Base-by-base conservation (phyloP, 1,140 invertebrate genomes). In the Hormaphis cornu region DNA sequence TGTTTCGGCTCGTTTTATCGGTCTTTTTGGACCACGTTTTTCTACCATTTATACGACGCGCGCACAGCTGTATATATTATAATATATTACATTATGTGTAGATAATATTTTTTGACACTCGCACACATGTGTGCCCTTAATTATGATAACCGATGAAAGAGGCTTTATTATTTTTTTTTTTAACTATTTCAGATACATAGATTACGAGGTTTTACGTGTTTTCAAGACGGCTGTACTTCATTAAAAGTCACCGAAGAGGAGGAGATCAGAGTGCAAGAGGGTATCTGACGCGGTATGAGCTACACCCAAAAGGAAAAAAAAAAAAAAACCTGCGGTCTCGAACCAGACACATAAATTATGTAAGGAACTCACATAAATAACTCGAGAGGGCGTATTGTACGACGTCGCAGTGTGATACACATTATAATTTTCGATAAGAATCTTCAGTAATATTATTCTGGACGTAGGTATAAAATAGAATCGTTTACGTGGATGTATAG, bases 371-470 rank as follows among this genome's bases (percentile, higher is more conserved):
- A 20, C 33, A 56, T 56, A 56, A 56, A 56, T 22, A 56, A 56
- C 33, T 35, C 30, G 16, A 24, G n/a, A 10, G 33, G 10, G n/a
- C n/a, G n/a, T 3, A 33, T 33, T 35, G 4, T 20, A 3, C 3
- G 48, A 1, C n/a, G n/a, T n/a, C n/a, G 4, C 28, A 3, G 28
- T 18, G n/a, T 2, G 8, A 44, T 48, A 56, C 14, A 20, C 37
- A 56, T 56, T 56, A 22, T 37, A 37, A 56, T 56, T 56, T 56
- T 37, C 20, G 53, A 56, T 56, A 56, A 56, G 12, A 56, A 56
- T 56, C 33, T 54, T 20, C 10, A 1, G n/a, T n/a, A 24, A 16
- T 37, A 56, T 20, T 20, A 14, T 30, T 56, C 53, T 37, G 4
- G 30, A 8, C 10, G 4, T 16, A 24, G n/a, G n/a, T n/a, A n/a